phyloP scores from a whole-genome alignment of 2,113 vertebrate genomes.

The Plotosus lineatus region DNA sequence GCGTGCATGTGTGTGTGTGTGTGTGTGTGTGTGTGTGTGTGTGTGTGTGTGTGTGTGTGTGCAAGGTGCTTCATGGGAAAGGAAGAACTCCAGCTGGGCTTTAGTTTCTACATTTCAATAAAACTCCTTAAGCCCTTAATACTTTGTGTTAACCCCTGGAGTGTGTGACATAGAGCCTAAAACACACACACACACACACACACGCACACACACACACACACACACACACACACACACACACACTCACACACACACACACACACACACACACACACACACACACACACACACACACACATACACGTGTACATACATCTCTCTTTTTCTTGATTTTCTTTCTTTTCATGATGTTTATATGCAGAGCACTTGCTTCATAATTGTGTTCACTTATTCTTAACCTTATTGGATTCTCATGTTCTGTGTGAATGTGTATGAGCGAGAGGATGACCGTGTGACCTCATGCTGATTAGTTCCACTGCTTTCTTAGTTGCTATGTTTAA shows the following conservation, averaged over 20 bases:
- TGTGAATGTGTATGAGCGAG: neutral
- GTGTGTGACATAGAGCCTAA: neutral
- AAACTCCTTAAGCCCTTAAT: slow-evolving; percentile 23
- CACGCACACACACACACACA: neutral
- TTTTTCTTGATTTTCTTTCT: neutral
- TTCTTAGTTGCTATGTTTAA: neutral
- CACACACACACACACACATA: neutral
- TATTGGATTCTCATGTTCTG: neutral
- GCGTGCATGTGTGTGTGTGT: neutral
- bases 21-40: slow-evolving; percentile 14
- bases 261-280: neutral
- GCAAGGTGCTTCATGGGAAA: slow-evolving; percentile 49
- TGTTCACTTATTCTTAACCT: neutral
- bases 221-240: neutral
- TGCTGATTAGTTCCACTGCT: neutral
- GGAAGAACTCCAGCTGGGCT: slow-evolving; percentile 40
- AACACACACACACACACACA: neutral
- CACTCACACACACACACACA: neutral
- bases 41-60: slow-evolving; percentile 8
- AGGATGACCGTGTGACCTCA: neutral
- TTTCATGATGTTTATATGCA: neutral
- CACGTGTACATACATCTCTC: too few relatives aligned
- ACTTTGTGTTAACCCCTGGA: neutral
- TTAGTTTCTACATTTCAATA: slow-evolving; percentile 31
- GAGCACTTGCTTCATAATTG: neutral